phyloP scores from a whole-genome alignment of 2,113 vertebrate genomes.

The Grus americana region DNA sequence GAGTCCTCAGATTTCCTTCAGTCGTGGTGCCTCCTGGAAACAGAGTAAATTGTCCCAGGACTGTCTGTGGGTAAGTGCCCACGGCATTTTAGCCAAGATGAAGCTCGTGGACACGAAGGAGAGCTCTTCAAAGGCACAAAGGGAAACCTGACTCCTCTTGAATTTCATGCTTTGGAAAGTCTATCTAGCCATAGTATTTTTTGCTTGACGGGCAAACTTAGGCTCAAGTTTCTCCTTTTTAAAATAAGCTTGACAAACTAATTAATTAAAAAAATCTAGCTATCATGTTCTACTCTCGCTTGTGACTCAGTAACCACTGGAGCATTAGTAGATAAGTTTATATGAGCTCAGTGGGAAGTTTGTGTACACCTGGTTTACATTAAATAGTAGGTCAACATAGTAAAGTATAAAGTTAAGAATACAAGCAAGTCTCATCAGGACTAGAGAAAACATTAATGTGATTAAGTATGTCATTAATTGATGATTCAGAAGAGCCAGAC shows the following conservation, averaged over 20 bases:
- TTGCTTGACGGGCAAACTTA: slow-evolving; percentile 39
- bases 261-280: slow-evolving; percentile 52
- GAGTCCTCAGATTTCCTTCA: neutral
- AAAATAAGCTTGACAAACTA: slow-evolving; percentile 45
- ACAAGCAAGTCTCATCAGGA: slow-evolving; percentile 15
- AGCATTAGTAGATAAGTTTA: neutral
- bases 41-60: neutral
- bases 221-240: slow-evolving; percentile 44
- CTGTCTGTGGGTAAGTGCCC: neutral
- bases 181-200: slow-evolving; percentile 34
- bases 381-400: slow-evolving; percentile 2
- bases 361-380: neutral
- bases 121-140: slow-evolving; percentile 40
- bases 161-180: slow-evolving; percentile 59
- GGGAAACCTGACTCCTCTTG: slow-evolving; percentile 43
- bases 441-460: slow-evolving; percentile 2
- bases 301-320: neutral
- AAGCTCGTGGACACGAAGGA: neutral
- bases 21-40: neutral
- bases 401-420: neutral
- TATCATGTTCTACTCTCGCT: neutral
- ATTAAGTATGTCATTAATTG: slow-evolving; percentile 21
- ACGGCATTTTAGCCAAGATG: neutral
- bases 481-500: slow-evolving; percentile 19
- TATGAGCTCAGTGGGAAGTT: slow-evolving; percentile 7